Base-by-base conservation (phyloP, 1,140 invertebrate genomes). In the Philotrypesis tridentata region DNA sequence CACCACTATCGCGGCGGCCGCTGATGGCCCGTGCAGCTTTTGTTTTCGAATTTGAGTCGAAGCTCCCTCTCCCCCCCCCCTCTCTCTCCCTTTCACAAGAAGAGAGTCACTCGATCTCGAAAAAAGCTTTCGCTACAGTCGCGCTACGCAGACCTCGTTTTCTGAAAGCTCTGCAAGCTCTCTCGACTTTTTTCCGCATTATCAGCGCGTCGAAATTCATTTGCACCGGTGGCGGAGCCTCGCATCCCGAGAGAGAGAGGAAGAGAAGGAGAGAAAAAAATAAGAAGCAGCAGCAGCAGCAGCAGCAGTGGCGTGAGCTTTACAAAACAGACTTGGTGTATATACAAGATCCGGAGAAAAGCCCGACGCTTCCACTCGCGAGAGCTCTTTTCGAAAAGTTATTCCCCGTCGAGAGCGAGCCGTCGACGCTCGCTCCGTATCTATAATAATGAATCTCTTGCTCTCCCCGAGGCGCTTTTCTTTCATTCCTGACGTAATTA, bases 401-500 rank as follows among this genome's bases (percentile, higher is more conserved):
- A 77, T 84, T 82, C 79, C 73, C 80, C 67, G 72, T 67, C n/a
- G 61, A 25, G 70, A 43, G 68, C 79, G n/a, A n/a, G n/a, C n/a
- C n/a, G 71, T 61, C 79, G 11, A 37, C 68, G 17, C 83, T 37
- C 68, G 17, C 83, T 37, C 31, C 43, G 78, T 77, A 83, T 84
- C 84, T 85, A 82, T 80, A 82, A 84, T 82, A 82, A 71, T 43
- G 65, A 82, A 74, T 82, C 72, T 73, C 68, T 31, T 31, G 9
- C 33, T 23, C 37, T 31, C 72, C 85, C 80, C 48, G 82, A 85
- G 81, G 87, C 84, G 83, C 85, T 85, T 86, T 88, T 86, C 87
- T 86, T 86, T 86, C 85, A 88, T 85, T 86, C 80, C 85, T 81
- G 75, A 82, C 85, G 85, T 88, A 88, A 88, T 88, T 88, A 88